These are phyloP conservation scores for Coilia nasus DNA, from an alignment of 2,797 vertebrate genomes.

Conservation along the genomic window DNA sequence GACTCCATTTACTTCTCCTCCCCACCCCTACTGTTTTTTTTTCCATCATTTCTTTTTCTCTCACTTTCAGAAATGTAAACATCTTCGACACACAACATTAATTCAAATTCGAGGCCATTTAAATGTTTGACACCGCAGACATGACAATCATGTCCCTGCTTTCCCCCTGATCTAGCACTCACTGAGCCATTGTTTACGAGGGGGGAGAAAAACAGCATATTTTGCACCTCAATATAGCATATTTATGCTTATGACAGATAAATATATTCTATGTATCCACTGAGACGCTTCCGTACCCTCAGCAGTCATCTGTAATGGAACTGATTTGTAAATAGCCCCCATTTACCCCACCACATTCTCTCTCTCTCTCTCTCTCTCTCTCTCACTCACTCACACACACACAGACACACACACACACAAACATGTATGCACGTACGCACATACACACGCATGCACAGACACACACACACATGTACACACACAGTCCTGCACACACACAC, in stretches of 20 bases:
- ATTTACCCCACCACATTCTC: too few relatives aligned
- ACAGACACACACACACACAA: too few relatives aligned
- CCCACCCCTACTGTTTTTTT: neutral
- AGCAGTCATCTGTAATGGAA: constrained; percentile 5
- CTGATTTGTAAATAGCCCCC: neutral
- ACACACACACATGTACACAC: too few relatives aligned
- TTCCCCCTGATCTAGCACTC: constrained; percentile 2
- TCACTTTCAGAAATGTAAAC: constrained; percentile 1
- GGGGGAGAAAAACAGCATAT: neutral
- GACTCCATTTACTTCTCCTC: neutral
- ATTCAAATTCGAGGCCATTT: neutral
- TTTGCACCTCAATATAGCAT: neutral
- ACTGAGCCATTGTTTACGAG: constrained; percentile 5
- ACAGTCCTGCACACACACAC: too few relatives aligned
- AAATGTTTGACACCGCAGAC: neutral
- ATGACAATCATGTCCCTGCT: neutral
- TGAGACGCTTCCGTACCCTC: neutral
- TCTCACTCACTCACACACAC: too few relatives aligned
- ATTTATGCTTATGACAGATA: neutral
- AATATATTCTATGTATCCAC: constrained; percentile 13
- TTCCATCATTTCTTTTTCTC: neutral
- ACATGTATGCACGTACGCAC: too few relatives aligned
- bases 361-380: too few relatives aligned
- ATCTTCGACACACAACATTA: constrained; percentile 5
- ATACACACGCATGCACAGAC: too few relatives aligned